phyloP scores from a whole-genome alignment of 1,140 invertebrate genomes.

The Catajapyx aquilonaris region DNA sequence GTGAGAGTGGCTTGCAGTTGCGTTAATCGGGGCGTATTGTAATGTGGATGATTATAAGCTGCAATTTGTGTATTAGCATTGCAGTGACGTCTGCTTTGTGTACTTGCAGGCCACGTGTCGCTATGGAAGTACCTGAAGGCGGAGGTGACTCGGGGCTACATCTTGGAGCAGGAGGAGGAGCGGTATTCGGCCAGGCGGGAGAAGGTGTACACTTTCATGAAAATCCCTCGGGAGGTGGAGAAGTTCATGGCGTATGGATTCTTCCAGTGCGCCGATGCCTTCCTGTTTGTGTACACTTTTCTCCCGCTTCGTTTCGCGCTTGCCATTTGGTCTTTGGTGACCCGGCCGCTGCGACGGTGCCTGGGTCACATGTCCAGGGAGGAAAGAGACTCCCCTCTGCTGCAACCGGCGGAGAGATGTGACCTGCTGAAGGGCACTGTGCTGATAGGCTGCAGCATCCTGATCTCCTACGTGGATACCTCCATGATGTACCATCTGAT shows the following conservation, averaged over 20 bases:
- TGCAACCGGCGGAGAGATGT: constrained; percentile 86
- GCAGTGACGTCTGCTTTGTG: no score
- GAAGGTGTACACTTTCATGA: constrained; percentile 93
- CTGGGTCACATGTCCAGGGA: constrained; percentile 20
- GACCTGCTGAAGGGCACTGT: constrained; percentile 86
- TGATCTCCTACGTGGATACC: constrained; percentile 83
- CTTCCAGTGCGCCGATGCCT: constrained; percentile 91
- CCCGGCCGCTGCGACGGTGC: constrained; percentile 42
- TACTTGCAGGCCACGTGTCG: neutral
- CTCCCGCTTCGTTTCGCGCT: constrained; percentile 77
- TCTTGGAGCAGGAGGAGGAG: constrained; percentile 82
- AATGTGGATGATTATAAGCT: no score
- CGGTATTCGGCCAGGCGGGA: constrained; percentile 77
- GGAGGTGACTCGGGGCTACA: constrained; percentile 77
- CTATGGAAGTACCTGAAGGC: constrained; percentile 65
- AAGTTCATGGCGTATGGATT: constrained; percentile 93
- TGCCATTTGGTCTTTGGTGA: constrained; percentile 57
- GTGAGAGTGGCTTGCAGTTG: no score
- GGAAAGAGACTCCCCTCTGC: no score
- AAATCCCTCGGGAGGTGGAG: constrained; percentile 80
- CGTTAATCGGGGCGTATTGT: no score
- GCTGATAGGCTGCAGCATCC: constrained; percentile 56
- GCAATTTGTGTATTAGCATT: no score
- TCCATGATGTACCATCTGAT: constrained; percentile 98
- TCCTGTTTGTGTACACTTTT: constrained; percentile 95